These are phyloP conservation scores for Chesias legatella DNA, from an alignment of 2,888 invertebrate genomes.

Conservation along the genomic window DNA sequence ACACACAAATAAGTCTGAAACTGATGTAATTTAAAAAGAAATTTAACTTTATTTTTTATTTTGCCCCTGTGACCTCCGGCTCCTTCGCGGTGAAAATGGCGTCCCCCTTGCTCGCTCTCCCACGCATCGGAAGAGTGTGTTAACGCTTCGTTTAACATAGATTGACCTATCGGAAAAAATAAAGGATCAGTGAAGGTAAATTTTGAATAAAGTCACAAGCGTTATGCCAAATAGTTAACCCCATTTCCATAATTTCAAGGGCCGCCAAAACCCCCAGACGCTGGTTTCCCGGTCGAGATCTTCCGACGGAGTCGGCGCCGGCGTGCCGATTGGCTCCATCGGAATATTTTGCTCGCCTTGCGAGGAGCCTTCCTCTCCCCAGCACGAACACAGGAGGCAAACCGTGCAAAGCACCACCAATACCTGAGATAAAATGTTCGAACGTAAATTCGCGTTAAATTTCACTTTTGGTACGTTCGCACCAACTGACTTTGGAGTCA, in stretches of 20 bases:
- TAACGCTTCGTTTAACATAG: slow-evolving; percentile 51
- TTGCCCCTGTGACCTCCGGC: slow-evolving; percentile 39
- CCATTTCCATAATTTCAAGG: slow-evolving; percentile 50
- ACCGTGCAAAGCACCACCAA: slow-evolving; percentile 40
- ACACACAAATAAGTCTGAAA: slow-evolving; percentile 40
- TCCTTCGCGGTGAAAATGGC: slow-evolving; percentile 39
- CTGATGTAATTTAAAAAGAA: slow-evolving; percentile 63
- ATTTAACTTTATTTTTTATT: slow-evolving; percentile 59
- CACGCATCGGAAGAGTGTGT: slow-evolving; percentile 43
- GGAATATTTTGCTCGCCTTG: slow-evolving; percentile 35
- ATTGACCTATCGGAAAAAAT: slow-evolving; percentile 45
- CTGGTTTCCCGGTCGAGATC: slow-evolving; percentile 41
- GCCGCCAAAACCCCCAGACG: slow-evolving; percentile 49
- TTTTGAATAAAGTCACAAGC: slow-evolving; percentile 8
- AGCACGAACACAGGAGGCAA: slow-evolving; percentile 40
- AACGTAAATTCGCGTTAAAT: slow-evolving; percentile 3
- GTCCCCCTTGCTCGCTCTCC: slow-evolving; percentile 45
- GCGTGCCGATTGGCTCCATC: slow-evolving; percentile 33
- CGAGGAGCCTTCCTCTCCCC: slow-evolving; percentile 37
- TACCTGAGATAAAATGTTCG: slow-evolving; percentile 34
- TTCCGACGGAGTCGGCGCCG: slow-evolving; percentile 27
- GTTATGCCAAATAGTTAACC: slow-evolving; percentile 39
- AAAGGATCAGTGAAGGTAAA: slow-evolving; percentile 16
- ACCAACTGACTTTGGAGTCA: too few species aligned
- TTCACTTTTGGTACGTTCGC: slow-evolving; percentile 1